These are phyloP conservation scores for Glaucidium brasilianum DNA, from an alignment of 2,113 vertebrate species.

Conservation along the genomic window DNA sequence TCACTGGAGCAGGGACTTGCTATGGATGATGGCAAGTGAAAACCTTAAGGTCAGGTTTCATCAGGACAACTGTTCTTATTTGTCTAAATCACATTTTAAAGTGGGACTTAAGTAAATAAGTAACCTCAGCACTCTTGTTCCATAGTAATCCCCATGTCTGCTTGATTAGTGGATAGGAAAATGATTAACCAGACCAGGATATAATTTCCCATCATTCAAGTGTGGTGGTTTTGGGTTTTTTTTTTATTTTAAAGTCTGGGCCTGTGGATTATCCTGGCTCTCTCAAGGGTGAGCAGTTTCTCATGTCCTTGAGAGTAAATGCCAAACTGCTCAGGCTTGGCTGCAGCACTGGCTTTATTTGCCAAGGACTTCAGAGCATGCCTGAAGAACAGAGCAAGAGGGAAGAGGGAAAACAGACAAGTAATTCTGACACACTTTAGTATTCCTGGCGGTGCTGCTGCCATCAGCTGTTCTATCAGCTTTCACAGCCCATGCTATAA, in stretches of 20 bases:
- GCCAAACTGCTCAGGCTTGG: slow-evolving; percentile 48
- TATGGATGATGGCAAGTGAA: neutral
- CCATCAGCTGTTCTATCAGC: slow-evolving; percentile 70
- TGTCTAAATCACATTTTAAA: neutral
- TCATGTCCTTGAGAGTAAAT: slow-evolving; percentile 54
- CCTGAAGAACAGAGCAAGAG: slow-evolving; percentile 50
- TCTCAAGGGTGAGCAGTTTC: slow-evolving; percentile 40
- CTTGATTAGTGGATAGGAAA: neutral
- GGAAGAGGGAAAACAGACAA: slow-evolving; percentile 50
- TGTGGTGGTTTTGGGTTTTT: too few relatives aligned
- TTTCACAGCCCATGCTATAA: slow-evolving; percentile 67
- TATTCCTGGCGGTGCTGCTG: slow-evolving; percentile 64
- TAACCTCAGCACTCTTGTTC: neutral
- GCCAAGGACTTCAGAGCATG: slow-evolving; percentile 54
- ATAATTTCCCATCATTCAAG: neutral
- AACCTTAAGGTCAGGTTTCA: neutral
- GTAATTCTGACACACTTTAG: slow-evolving; percentile 57
- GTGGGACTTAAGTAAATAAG: neutral
- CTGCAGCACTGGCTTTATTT: slow-evolving; percentile 9
- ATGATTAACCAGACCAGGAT: neutral
- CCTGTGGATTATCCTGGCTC: neutral
- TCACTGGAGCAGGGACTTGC: neutral
- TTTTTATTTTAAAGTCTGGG: neutral
- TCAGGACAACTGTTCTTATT: accelerated
- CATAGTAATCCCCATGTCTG: neutral